A percentile compares a stretch with the other conserved stretches of the same genome.
Evolutionary conservation across 2,888 invertebrate genomes (phyloP).

Genomic region (Uloborus plumipes): DNA sequence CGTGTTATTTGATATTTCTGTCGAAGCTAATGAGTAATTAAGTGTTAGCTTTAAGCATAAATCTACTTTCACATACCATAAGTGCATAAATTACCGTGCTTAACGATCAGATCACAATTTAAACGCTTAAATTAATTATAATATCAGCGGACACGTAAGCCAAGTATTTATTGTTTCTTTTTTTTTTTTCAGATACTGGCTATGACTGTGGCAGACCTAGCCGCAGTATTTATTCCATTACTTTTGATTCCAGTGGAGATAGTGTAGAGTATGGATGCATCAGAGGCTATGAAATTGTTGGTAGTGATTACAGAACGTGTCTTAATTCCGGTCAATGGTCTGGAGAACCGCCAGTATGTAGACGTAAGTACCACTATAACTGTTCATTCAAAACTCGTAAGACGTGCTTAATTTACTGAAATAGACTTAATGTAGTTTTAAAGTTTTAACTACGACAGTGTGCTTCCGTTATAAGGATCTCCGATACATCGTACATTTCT

Average conservation of each 20-base stretch:
- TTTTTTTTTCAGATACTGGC: constrained; percentile 46
- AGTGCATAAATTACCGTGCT: not conserved
- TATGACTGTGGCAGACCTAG: constrained; percentile 69
- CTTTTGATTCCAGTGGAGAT: constrained; percentile 20
- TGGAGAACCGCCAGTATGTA: constrained; percentile 61
- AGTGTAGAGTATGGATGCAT: constrained; percentile 61
- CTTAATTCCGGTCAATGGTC: constrained; percentile 63
- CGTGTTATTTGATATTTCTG: too few relatives aligned
- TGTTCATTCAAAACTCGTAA: not conserved
- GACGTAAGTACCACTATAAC: constrained; percentile 29
- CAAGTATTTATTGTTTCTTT: not conserved
- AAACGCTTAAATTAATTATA: not conserved
- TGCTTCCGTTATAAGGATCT: too few relatives aligned
- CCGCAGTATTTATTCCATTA: constrained; percentile 65
- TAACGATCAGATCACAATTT: not conserved
- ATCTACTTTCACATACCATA: not conserved
- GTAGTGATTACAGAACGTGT: constrained; percentile 47
- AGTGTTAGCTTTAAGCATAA: too few relatives aligned
- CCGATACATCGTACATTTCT: too few relatives aligned
- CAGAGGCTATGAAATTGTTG: constrained; percentile 62
- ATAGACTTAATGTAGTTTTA: not conserved
- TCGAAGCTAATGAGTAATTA: too few relatives aligned
- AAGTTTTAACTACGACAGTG: too few relatives aligned
- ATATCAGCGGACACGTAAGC: not conserved
- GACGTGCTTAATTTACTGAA: not conserved